These are phyloP conservation scores for Cremastinae sp. DNA, from an alignment of 2,888 invertebrate genomes.

Conservation along the genomic window DNA sequence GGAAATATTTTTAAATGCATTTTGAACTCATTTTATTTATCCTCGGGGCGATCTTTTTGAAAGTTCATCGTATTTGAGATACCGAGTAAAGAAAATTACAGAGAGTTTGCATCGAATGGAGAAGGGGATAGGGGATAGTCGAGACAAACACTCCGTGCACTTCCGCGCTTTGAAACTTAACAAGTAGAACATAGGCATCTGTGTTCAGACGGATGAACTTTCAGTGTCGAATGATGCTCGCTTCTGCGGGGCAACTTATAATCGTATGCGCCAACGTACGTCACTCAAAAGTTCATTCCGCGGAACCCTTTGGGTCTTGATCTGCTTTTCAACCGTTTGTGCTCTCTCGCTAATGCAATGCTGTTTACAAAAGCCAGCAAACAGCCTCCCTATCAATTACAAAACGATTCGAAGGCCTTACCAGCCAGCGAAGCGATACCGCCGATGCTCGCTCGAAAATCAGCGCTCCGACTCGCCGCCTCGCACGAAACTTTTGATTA, in stretches of 20 bases:
- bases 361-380: constrained; percentile 76
- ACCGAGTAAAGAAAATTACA: too few species aligned
- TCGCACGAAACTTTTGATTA: constrained; percentile 75
- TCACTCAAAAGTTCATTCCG: neutral
- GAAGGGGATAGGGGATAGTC: too few species aligned
- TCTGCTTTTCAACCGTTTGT: constrained; percentile 34
- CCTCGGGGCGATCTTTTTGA: too few species aligned
- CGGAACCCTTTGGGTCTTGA: neutral
- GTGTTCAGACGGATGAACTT: too few species aligned
- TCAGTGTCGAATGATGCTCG: too few species aligned
- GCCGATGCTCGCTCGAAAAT: constrained; percentile 47
- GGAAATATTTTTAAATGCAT: too few species aligned
- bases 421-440: constrained; percentile 43
- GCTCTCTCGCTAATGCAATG: constrained; percentile 69
- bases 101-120: too few species aligned
- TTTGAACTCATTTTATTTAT: too few species aligned
- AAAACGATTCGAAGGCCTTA: constrained; percentile 69
- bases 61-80: too few species aligned
- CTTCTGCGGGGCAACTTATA: neutral
- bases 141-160: too few species aligned
- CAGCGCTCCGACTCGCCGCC: constrained; percentile 33
- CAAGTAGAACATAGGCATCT: too few species aligned
- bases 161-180: too few species aligned
- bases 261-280: neutral
- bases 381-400: constrained; percentile 74